Base-by-base conservation (phyloP, 2,888 invertebrate species). In the Phyllotreta striolata region DNA sequence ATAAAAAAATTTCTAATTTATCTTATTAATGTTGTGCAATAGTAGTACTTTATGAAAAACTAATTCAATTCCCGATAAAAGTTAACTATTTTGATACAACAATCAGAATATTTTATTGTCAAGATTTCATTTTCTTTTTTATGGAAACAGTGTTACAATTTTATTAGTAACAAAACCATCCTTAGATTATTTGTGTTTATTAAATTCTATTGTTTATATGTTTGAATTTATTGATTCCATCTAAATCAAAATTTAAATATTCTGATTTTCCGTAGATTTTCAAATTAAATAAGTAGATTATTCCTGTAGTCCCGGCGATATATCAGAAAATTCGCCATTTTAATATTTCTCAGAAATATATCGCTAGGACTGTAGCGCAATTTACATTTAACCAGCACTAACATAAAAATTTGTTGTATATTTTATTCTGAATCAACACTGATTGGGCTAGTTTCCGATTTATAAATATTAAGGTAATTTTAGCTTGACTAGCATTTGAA, bases 381-480 rank as follows among this genome's bases (percentile, higher is more conserved):
- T n/a, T 47, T 47, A 3, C 34, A 47, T 47, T 47, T 34, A 1
- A 10, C 9, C 5, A 49, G 9, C 49, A 49, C 49, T 49, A 49
- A 49, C 12, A 49, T 37, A 49, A 49, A 3, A 7, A 49, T 49
- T 49, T 49, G 5, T 49, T 49, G 37, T 49, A 49, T 49, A 49
- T 47, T 24, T 14, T 6, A 47, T n/a, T 44, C 47, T 49, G 49
- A 49, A 49, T 4, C 49, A 9, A 49, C 49, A 49, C 49, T 49
- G 49, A 49, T 10, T 34, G 49, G 49, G 49, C 34, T 49, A 49
- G 35, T 49, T 1, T 12, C 49, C 49, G 49, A 49, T 49, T 35
- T 49, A 49, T 10, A 35, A 34, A 49, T 35, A 49, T 35, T 49
- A 49, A 49, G 49, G 49, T 49, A 49, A 49, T 49, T 49, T 34